Evolutionary conservation across 2,797 vertebrate species (phyloP).

Genomic region (Chelon labrosus): DNA sequence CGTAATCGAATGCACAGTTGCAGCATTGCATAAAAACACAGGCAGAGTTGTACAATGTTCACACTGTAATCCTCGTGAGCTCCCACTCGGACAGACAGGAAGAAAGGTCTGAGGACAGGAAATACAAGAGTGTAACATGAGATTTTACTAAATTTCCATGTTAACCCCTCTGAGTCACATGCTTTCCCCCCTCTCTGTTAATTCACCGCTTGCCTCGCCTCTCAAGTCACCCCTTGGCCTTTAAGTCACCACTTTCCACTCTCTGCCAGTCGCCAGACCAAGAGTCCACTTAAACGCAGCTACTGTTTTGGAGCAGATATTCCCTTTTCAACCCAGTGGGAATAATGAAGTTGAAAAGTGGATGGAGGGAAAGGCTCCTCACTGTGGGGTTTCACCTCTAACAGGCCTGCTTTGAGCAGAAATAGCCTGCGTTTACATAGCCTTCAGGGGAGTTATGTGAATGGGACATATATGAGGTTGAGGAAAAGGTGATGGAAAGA

Average conservation of each 20-base stretch:
- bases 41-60: background rate
- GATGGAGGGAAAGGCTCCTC: constrained; percentile 27
- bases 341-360: constrained; percentile 27
- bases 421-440: constrained; percentile 9
- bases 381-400: background rate
- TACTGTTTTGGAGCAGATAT: constrained; percentile 35
- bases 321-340: constrained; percentile 13
- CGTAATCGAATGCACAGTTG: constrained; percentile 13
- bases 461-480: background rate
- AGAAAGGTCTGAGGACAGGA: constrained; percentile 44
- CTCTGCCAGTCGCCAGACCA: constrained; percentile 23
- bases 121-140: constrained; percentile 53
- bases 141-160: constrained; percentile 69
- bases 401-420: constrained; percentile 11
- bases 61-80: constrained; percentile 40
- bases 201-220: constrained; percentile 28
- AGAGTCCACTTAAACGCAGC: constrained; percentile 24
- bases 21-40: constrained; percentile 7
- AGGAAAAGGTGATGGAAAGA: constrained; percentile 29
- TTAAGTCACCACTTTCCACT: constrained; percentile 29
- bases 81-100: constrained; percentile 60
- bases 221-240: constrained; percentile 27
- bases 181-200: constrained; percentile 3
- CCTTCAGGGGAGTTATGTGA: constrained; percentile 2
- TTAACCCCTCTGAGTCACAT: constrained; percentile 41